These are phyloP conservation scores for Cataglyphis livida DNA, from an alignment of 2,888 invertebrate genomes.

Conservation along the genomic window DNA sequence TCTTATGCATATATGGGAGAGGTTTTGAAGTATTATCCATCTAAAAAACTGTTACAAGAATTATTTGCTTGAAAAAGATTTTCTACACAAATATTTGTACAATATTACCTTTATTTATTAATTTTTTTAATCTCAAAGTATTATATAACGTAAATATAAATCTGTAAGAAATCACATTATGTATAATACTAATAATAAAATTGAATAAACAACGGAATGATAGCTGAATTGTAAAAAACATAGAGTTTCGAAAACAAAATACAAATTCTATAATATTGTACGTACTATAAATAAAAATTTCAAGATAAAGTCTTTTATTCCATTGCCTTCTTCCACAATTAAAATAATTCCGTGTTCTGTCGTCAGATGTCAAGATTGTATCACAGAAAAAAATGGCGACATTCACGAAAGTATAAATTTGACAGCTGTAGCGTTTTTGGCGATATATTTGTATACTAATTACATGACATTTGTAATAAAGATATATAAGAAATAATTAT, in stretches of 20 bases:
- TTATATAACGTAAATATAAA: not conserved
- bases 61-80: not conserved
- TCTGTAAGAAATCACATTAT: not conserved
- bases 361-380: constrained; percentile 49
- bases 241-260: not conserved
- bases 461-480: too few relatives aligned
- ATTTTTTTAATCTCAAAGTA: not conserved
- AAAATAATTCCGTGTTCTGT: not conserved
- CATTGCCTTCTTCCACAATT: not conserved
- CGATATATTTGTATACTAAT: not conserved
- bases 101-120: not conserved
- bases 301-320: not conserved
- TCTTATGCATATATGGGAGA: constrained; percentile 86
- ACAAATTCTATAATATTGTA: not conserved
- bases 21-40: constrained; percentile 86
- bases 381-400: not conserved
- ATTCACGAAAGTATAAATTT: not conserved
- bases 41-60: not conserved
- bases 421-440: not conserved
- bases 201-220: not conserved
- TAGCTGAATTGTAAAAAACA: not conserved
- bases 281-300: not conserved
- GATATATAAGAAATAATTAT: constrained; percentile 1
- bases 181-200: not conserved
- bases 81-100: not conserved